Evolutionary conservation across 2,113 vertebrate species (phyloP), one percentile per base, ranked within the genome.

Genomic region (Rafetus swinhoei): DNA sequence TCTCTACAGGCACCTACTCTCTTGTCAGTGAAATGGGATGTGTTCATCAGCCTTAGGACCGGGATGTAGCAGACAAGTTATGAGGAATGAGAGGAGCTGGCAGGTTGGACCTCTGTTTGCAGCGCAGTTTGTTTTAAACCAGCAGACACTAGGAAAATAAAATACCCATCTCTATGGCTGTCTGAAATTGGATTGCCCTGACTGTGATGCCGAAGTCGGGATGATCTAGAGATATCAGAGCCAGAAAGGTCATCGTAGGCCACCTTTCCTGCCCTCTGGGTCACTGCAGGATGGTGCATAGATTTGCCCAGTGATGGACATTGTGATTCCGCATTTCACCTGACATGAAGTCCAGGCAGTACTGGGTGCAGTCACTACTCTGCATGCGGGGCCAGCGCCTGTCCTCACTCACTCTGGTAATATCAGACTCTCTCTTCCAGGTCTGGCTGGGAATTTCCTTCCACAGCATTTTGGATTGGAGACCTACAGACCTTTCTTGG

Each of bases 311-410:
- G 7, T 27, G 74, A 45, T 3, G 24, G 22, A 50, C 74, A 13
- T 50, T 50, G 74, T 77, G 19, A 50, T 77, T 77, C 22, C 7
- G 21, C 39, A 45, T 77, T 13, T 77, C 21, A 21, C 24, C 74
- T 45, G 7, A 82, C 72, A 93, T 50, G 90, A 55, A 56, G 87
- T 69, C 69, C 32, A 5, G 1, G 1, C 50, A 91, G 82, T 50
- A 19, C 7, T 0, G n/a, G 35, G 87, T 53, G 83, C 56, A 35
- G 69, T 24, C 32, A 9, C 35, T 91, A 50, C 55, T 27, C 90
- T 52, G 11, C n/a, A 1, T 15, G 19, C 1, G 1, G 60, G 9
- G 39, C 6, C 0, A 1, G 69, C 56, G 39, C 6, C 45, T 52
- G 56, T 7, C 27, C 77, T 62, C 85, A 84, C 76, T 2, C 24